These are phyloP conservation scores for Drosophila ananassae DNA, from an alignment of 1,140 invertebrate genomes.

Conservation along the genomic window DNA sequence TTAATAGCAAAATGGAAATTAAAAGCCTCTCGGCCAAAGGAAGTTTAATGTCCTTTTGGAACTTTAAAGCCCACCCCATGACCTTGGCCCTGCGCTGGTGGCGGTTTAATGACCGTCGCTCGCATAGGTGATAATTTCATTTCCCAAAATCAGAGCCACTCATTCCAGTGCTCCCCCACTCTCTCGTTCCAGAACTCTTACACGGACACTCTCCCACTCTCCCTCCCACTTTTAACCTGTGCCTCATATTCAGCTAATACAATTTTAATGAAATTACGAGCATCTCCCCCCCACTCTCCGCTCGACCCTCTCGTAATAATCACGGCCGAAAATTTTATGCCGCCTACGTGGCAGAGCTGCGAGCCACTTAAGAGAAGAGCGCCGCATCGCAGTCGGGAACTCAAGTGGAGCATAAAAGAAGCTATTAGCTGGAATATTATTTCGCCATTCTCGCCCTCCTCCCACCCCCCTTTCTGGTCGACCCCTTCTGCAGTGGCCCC, in stretches of 20 bases:
- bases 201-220: constrained; percentile 7
- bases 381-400: constrained; percentile 26
- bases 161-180: not conserved
- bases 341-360: constrained; percentile 56
- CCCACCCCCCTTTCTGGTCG: not conserved
- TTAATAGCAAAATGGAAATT: constrained; percentile 80
- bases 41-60: constrained; percentile 16
- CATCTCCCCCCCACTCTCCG: not conserved
- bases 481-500: not conserved
- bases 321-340: constrained; percentile 69
- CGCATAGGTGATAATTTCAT: constrained; percentile 81
- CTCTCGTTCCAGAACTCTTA: not conserved
- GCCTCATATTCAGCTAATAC: constrained; percentile 72
- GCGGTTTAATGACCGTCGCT: constrained; percentile 48
- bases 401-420: constrained; percentile 74
- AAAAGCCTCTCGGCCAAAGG: constrained; percentile 52
- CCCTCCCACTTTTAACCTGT: constrained; percentile 11
- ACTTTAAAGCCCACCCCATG: not conserved
- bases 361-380: constrained; percentile 6
- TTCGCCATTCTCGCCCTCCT: constrained; percentile 15
- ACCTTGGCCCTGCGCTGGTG: too few species aligned
- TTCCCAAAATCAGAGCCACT: constrained; percentile 59
- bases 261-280: constrained; percentile 82
- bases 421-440: constrained; percentile 67
- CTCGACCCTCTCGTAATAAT: constrained; percentile 73